Evolutionary conservation across 2,888 invertebrate species (phyloP).

Genomic region (Eupithecia vulgata): DNA sequence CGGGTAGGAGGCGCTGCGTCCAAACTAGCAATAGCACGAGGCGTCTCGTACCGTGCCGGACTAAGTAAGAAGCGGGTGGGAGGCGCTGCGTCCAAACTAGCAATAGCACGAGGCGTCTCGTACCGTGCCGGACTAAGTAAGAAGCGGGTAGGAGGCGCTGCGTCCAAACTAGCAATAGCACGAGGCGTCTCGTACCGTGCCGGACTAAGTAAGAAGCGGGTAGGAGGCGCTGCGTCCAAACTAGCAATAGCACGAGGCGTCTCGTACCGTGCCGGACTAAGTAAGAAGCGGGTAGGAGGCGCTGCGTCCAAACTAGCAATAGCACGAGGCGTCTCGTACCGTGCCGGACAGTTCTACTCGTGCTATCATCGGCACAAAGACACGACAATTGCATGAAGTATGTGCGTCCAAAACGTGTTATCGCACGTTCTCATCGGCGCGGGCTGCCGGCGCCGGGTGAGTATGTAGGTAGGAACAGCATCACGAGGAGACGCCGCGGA

Average conservation of each 20-base stretch:
- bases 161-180: too few relatives aligned
- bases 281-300: constrained; percentile 16
- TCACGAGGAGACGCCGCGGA: background rate
- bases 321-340: constrained; percentile 16
- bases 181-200: background rate
- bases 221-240: background rate
- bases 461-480: constrained; percentile 6
- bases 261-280: constrained; percentile 3
- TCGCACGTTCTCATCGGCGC: background rate
- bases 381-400: background rate
- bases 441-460: background rate
- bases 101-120: too few relatives aligned
- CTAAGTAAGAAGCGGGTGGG: too few relatives aligned
- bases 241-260: constrained; percentile 20
- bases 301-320: constrained; percentile 14
- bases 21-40: too few relatives aligned
- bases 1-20: too few relatives aligned
- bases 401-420: background rate
- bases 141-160: too few relatives aligned
- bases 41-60: too few relatives aligned
- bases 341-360: background rate
- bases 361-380: background rate
- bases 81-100: too few relatives aligned
- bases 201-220: constrained; percentile 16
- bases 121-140: too few relatives aligned